Base-by-base conservation (phyloP, 2,113 vertebrate species). In the Grallaria varia region DNA sequence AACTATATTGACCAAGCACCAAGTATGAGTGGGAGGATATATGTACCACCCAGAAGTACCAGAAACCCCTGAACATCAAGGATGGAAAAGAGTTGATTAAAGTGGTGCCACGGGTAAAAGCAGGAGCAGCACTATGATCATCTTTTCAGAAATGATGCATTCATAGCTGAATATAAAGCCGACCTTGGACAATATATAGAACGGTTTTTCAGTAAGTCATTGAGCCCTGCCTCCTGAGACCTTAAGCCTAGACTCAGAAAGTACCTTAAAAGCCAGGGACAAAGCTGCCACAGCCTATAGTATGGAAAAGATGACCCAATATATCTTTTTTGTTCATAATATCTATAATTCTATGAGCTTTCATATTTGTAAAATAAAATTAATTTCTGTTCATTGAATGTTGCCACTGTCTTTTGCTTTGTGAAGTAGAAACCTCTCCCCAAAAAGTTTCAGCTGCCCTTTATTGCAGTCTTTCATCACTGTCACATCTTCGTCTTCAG, bases 381-480 rank as follows among this genome's bases (percentile, higher is more conserved):
- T 87, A 5, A 72, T 95, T 96, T 95, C 68, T 95, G 52, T 72
- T 90, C 56, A 66, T 87, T 1, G 9, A 75, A 67, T 81, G 83
- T 44, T 84, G 80, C 35, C 15, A 21, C 37, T 82, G 72, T 50
- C 66, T 87, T 83, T 87, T 77, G 93, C 68, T 74, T 78, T 73
- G 81, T 82, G 64, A 80, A 95, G 60, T 53, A 91, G 58, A 37
- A 67, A 82, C 16, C 69, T 83, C 60, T 94, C 50, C 90, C 83
- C 56, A 83, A 95, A 94, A 97, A 97, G 89, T 78, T 96, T 80
- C 87, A 82, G 42, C 40, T 91, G 31, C 19, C 87, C 85, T 96
- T 95, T 96, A 93, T 96, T 95, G 72, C 89, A 78, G 64, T 95
- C 39, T 83, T 95, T 91, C 6, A 37, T 96, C 93, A 91, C 53